Evolutionary conservation across 1,140 invertebrate species (phyloP).

Genomic region (Lutraria rhynchaena): DNA sequence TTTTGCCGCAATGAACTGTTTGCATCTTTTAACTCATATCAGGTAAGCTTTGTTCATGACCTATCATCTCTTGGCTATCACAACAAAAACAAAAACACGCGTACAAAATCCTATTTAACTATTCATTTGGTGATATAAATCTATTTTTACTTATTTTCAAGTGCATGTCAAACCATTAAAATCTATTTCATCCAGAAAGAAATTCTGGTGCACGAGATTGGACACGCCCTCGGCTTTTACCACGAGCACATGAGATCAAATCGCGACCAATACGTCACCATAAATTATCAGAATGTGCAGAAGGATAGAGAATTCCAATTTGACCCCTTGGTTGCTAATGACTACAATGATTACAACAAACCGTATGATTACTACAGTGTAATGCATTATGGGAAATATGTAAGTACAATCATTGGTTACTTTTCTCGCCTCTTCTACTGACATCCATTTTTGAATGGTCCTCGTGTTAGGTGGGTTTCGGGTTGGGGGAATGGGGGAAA

Average conservation of each 20-base stretch:
- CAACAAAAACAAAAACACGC: background rate
- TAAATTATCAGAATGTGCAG: constrained; percentile 87
- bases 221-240: constrained; percentile 82
- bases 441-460: no score
- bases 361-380: constrained; percentile 83
- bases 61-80: background rate
- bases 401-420: constrained; percentile 45
- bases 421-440: no score
- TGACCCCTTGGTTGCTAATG: constrained; percentile 78
- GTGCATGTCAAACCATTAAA: background rate
- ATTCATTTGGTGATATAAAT: background rate
- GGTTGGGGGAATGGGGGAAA: no score
- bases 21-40: no score
- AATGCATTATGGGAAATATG: constrained; percentile 77
- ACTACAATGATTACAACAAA: constrained; percentile 81
- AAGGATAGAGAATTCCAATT: constrained; percentile 82
- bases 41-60: background rate
- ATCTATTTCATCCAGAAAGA: constrained; percentile 59
- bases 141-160: background rate
- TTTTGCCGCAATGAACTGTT: no score
- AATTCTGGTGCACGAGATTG: constrained; percentile 81
- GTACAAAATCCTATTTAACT: background rate
- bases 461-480: no score
- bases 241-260: constrained; percentile 87
- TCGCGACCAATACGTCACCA: constrained; percentile 86